These are phyloP conservation scores for Centropus unirufus DNA, from an alignment of 2,113 vertebrate genomes.

Conservation along the genomic window DNA sequence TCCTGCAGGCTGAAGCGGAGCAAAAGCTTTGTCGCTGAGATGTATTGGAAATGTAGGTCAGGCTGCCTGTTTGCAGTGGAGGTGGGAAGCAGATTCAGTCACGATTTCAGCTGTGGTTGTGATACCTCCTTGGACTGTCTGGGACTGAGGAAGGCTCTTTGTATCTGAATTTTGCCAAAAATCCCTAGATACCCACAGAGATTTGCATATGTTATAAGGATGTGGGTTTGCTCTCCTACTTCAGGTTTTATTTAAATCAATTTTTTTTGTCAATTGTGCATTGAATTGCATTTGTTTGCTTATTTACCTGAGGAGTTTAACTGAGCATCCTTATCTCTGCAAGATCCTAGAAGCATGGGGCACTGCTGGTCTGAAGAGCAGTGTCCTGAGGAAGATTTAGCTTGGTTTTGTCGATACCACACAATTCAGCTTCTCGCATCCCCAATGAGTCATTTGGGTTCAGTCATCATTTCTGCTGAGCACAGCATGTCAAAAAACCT, in stretches of 20 bases:
- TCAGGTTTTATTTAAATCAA: neutral
- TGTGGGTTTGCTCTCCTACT: constrained; percentile 10
- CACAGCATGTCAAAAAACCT: neutral
- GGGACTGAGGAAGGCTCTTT: neutral
- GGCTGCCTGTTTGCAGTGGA: constrained; percentile 6
- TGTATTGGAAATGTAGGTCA: constrained; percentile 53
- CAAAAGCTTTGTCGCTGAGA: neutral
- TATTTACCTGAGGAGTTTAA: neutral
- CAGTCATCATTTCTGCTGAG: neutral
- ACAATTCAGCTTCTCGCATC: neutral
- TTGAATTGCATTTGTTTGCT: neutral
- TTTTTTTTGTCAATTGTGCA: neutral
- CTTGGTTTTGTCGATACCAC: neutral
- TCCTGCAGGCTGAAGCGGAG: neutral
- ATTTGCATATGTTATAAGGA: neutral
- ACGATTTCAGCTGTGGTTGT: neutral
- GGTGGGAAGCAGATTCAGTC: neutral
- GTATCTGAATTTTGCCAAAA: neutral
- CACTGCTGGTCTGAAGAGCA: neutral
- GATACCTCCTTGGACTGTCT: neutral
- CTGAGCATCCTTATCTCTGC: neutral
- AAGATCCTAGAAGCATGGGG: neutral
- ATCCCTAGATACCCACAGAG: neutral
- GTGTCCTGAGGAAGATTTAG: neutral
- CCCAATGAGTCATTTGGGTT: neutral